Base-by-base conservation (phyloP, 2,113 vertebrate species). In the Neotoma lepida region DNA sequence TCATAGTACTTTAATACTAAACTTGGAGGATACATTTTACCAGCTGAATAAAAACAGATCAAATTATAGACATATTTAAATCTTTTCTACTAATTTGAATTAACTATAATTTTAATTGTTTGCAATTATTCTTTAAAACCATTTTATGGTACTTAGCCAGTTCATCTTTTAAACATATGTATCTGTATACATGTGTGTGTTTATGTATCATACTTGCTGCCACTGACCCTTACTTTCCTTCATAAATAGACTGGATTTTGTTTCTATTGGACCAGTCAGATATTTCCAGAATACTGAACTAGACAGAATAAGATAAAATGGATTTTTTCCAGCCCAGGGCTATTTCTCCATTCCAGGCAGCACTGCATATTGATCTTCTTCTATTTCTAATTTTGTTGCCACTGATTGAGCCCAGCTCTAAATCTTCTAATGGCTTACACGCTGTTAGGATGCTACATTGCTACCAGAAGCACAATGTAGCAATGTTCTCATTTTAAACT, bases 331-430 rank as follows among this genome's bases (percentile, higher is more conserved):
- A 97, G 97, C 97, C 97, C 92, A 95, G 30, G 89, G 95, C 96
- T 98, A 96, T 97, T 98, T 98, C 97, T 98, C 98, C 98, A 99
- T 98, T 98, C 98, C 93, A 98, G 97, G 97, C 98, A 98, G 97
- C 97, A 97, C 97, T 97, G 95, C 80, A 82, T 98, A 99, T 99
- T 98, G 98, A 98, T 99, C 98, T 41, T 78, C 95, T 93, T 97
- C 97, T 97, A 98, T 98, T 98, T 98, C 98, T 98, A 98, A 98
- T 99, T 98, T 98, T 98, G 97, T 97, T 98, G 97, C 98, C 97
- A 95, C 97, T 98, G 98, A 98, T 98, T 98, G 98, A 98, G 97
- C 95, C 96, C 97, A 98, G 95, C 95, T 98, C 96, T 98, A 98
- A 98, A 98, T 98, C 97, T 97, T 97, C 96, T 97, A 97, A 98